Evolutionary conservation across 2,113 vertebrate genomes (phyloP), one percentile per base, ranked within the genome.

Genomic region (Otocyon megalotis): DNA sequence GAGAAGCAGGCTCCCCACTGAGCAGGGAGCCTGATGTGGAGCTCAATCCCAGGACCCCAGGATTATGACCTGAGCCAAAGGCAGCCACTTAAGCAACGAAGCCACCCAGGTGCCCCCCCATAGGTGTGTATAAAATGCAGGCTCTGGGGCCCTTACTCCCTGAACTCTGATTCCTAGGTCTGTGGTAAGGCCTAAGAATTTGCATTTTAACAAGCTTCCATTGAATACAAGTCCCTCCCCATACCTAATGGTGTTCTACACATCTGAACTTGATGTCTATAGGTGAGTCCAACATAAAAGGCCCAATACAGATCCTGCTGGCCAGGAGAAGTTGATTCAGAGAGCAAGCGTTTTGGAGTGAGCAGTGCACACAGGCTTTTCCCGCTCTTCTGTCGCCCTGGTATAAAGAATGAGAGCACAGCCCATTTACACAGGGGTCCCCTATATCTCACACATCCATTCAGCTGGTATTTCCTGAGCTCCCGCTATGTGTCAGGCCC

Each of bases 331-430:
- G 62, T 17, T 13, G 20, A 56, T 90, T 54, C 20, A 32, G 43
- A 32, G 53, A 20, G n/a, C 3, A 1, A 22, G 37, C 35, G 24
- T 15, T 74, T 7, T 24, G 26, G 5, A 60, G 62, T 26, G 37
- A 14, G 10, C 0, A 5, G 30, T 0, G 11, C 71, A n/a, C 0
- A 0, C 10, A 11, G 5, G 3, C 32, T 28, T 54, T n/a, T 54
- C 60, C 58, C 4, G 80, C 53, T 37, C 5, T 76, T 50, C 90
- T 28, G 10, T 17, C 5, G 37, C 30, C 77, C 88, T 43, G 26
- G 32, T 2, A 16, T 26, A 19, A 32, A 35, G 35, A 24, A 48
- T 48, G 71, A 30, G 30, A 15, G 19, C 37, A 11, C 22, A 76
- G n/a, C 26, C 60, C 72, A 2, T 28, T 20, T 4, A 80, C 9